phyloP scores from a whole-genome alignment of 1,140 invertebrate genomes.

The Matsumurasca onukii region DNA sequence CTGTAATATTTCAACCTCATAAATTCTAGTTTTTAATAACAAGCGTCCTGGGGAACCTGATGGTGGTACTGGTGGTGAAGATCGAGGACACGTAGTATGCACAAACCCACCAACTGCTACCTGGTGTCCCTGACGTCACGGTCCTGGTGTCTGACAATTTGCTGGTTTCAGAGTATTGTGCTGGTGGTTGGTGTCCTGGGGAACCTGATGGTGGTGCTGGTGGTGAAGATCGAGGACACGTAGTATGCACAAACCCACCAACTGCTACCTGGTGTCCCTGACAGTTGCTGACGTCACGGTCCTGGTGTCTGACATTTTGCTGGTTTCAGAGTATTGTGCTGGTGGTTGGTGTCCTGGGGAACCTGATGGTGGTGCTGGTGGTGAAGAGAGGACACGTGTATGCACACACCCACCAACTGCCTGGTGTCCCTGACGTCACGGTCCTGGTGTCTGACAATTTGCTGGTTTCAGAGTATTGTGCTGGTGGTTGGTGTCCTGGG shows the following conservation, averaged over 20 bases:
- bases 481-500: conserved; percentile 58
- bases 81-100: too few relatives aligned
- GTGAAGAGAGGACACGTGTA: too few relatives aligned
- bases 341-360: too few relatives aligned
- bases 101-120: neutral
- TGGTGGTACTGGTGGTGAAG: too few relatives aligned
- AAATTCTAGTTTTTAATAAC: too few relatives aligned
- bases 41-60: too few relatives aligned
- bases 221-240: conserved; percentile 51
- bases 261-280: conserved; percentile 59
- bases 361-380: too few relatives aligned
- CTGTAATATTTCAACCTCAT: too few relatives aligned
- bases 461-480: conserved; percentile 58
- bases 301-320: conserved; percentile 51
- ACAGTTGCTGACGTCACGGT: conserved; percentile 61
- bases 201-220: conserved; percentile 57
- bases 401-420: neutral
- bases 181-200: conserved; percentile 58
- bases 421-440: too few relatives aligned
- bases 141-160: too few relatives aligned
- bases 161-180: conserved; percentile 58
- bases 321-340: conserved; percentile 59
- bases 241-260: conserved; percentile 59
- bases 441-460: too few relatives aligned
- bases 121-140: too few relatives aligned